Evolutionary conservation across 53 echinoderm and acorn worm species (phyloP), one percentile per base, ranked within the genome.

Genomic region (Echinarachnius parma): DNA sequence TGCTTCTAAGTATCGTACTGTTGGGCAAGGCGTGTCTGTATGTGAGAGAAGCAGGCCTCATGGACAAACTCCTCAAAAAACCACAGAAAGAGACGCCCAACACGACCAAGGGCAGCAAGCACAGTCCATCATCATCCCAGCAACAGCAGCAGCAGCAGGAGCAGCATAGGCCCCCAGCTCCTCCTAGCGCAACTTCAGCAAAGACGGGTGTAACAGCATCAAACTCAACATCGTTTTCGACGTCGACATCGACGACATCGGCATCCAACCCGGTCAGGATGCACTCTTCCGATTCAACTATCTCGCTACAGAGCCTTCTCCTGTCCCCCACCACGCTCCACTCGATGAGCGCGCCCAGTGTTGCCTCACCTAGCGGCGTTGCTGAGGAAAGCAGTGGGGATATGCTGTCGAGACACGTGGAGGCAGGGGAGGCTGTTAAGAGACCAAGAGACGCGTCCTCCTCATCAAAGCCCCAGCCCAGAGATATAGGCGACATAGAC

Each of bases 1-100:
- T 96, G 11, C 72, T 96, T 18, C 83, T 78, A 37, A 96, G 91
- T 55, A 92, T 96, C 29, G 75, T 91, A 2, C 77, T 92, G 10
- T 64, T 96, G 44, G 96, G 92, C 14, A 87, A 92, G 39, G 91
- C 88, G 0, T 69, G 70, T 21, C 53, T 33, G 34, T 69, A 69
- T 34, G 70, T 69, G 21, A 14, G 70, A 34, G 70, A 69, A 34
- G 70, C 70, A 21, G 70, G 70, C 23, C 53, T 69, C 11, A 30
- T 69, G 70, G 70, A 69, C 4, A 21, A 53, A 50, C 35, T 69
- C 21, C 53, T 69, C 21, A 69, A 50, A 25, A 53, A 66, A 28
- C 32, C 61, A 1, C 21, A 31, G 8, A 11, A 19, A 3, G 16
- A 35, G 1, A 28, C 46, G n/a, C 15, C 30, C 16, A 29, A 46